These are phyloP conservation scores for Euphysa ruthae DNA, from an alignment of 30 jellyfish, hydroid and myxozoan genomes.

Conservation along the genomic window DNA sequence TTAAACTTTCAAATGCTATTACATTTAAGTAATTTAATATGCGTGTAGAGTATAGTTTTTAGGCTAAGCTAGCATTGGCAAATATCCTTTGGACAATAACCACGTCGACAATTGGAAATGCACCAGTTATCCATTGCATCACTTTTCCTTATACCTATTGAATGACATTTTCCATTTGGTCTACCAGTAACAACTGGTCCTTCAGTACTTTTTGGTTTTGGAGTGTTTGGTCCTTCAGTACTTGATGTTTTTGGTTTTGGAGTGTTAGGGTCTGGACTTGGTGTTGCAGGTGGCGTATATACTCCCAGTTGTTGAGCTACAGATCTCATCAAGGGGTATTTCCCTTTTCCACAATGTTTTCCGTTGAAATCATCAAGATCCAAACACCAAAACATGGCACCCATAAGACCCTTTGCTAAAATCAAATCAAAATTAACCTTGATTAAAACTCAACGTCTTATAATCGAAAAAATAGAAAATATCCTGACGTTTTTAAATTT, in stretches of 20 bases:
- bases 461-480: background rate
- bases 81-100: slow-evolving; percentile 15
- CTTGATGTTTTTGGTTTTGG: slow-evolving; percentile 31
- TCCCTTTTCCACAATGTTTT: slow-evolving; percentile 75
- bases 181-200: slow-evolving; percentile 1
- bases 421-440: too few species aligned
- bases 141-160: slow-evolving; percentile 21
- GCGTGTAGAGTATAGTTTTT: too few species aligned
- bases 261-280: slow-evolving; percentile 5
- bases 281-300: slow-evolving; percentile 34
- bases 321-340: slow-evolving; percentile 74
- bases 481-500: background rate
- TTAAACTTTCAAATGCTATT: too few species aligned
- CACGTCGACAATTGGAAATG: slow-evolving; percentile 12
- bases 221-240: background rate
- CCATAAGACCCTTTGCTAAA: slow-evolving; percentile 29
- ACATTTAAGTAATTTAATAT: too few species aligned
- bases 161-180: slow-evolving; percentile 29
- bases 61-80: slow-evolving; percentile 33
- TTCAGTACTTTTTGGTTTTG: background rate
- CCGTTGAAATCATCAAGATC: slow-evolving; percentile 61
- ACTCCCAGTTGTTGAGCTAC: slow-evolving; percentile 59
- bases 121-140: slow-evolving; percentile 37
- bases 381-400: slow-evolving; percentile 53
- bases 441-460: too few species aligned